These are phyloP conservation scores for Tromatobia lineatoria DNA, from an alignment of 2,888 invertebrate genomes.

Conservation along the genomic window DNA sequence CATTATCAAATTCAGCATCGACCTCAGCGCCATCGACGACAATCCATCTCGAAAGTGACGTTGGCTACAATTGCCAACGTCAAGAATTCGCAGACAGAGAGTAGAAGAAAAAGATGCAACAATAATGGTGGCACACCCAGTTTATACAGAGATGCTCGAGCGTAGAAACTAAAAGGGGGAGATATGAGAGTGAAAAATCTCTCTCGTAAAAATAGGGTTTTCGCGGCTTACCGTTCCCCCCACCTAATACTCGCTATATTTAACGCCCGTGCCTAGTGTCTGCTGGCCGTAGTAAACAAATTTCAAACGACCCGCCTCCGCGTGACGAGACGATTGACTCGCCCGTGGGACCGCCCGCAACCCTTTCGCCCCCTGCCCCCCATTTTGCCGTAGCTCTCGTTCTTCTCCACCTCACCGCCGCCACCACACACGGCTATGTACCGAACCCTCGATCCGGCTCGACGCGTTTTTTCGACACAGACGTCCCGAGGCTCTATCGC, in stretches of 20 bases:
- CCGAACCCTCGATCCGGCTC: slow-evolving; percentile 45
- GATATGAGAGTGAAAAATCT: slow-evolving; percentile 59
- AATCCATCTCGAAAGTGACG: background rate
- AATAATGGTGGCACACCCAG: slow-evolving; percentile 68
- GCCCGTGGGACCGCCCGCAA: slow-evolving; percentile 51
- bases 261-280: slow-evolving; percentile 63
- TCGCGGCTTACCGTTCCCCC: slow-evolving; percentile 78
- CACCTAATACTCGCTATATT: slow-evolving; percentile 68
- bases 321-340: slow-evolving; percentile 68
- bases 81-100: slow-evolving; percentile 5
- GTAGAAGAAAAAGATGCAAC: slow-evolving; percentile 63
- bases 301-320: slow-evolving; percentile 67
- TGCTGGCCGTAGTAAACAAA: slow-evolving; percentile 70
- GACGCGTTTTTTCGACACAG: slow-evolving; percentile 36
- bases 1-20: background rate
- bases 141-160: slow-evolving; percentile 6
- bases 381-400: slow-evolving; percentile 16
- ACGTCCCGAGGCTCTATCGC: slow-evolving; percentile 53
- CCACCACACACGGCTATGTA: slow-evolving; percentile 9
- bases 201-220: slow-evolving; percentile 82
- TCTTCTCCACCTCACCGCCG: slow-evolving; percentile 2
- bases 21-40: background rate
- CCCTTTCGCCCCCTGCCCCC: slow-evolving; percentile 27
- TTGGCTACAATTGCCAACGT: background rate
- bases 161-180: slow-evolving; percentile 42